These are phyloP conservation scores for Luperina testacea DNA, from an alignment of 2,888 invertebrate genomes.

Conservation along the genomic window DNA sequence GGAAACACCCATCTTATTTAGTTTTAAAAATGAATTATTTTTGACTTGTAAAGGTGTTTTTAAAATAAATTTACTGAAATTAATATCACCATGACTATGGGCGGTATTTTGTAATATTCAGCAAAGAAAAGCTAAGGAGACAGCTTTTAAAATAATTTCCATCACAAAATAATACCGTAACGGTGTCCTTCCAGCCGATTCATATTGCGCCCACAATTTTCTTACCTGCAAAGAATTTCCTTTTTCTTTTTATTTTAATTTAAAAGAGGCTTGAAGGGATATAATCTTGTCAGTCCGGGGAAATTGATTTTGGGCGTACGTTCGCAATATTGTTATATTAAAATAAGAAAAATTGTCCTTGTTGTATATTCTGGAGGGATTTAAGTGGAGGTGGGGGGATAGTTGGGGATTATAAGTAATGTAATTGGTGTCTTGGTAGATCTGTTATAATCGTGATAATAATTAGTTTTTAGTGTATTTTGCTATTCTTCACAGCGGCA, in stretches of 20 bases:
- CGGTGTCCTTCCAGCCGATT: constrained; percentile 44
- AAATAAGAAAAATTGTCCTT: constrained; percentile 50
- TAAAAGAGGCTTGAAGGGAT: constrained; percentile 60
- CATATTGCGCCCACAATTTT: constrained; percentile 46
- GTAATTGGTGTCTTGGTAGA: neutral
- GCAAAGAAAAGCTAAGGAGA: constrained; percentile 10
- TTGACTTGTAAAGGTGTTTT: neutral
- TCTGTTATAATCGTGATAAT: neutral
- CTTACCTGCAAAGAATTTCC: constrained; percentile 50
- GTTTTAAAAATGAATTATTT: neutral
- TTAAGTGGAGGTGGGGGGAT: constrained; percentile 8
- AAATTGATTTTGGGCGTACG: constrained; percentile 65
- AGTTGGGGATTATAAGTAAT: constrained; percentile 41
- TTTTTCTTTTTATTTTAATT: constrained; percentile 66
- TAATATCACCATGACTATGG: neutral
- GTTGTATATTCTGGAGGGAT: constrained; percentile 26
- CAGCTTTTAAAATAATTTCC: constrained; percentile 53
- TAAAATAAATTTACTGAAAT: neutral
- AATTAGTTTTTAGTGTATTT: neutral
- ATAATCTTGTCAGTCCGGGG: constrained; percentile 60
- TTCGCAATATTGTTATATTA: constrained; percentile 56
- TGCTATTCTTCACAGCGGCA: neutral
- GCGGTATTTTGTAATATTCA: neutral
- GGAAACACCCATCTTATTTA: neutral
- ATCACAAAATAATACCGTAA: constrained; percentile 37